These are phyloP conservation scores for Drosophila rellima DNA, from an alignment of 2,888 invertebrate species.

Conservation along the genomic window DNA sequence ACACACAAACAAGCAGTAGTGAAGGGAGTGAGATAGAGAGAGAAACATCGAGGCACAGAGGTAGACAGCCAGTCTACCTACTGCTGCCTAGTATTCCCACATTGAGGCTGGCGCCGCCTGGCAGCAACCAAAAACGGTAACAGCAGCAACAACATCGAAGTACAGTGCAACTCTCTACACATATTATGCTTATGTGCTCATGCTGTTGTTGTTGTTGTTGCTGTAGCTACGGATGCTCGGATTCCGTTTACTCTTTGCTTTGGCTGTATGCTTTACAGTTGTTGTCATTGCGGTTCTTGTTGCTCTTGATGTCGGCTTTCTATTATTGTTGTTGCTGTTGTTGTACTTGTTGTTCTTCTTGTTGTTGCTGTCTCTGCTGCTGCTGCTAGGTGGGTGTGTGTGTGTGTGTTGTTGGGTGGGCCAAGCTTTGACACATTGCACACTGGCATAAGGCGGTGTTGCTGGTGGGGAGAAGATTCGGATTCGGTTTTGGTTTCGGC, in stretches of 20 bases:
- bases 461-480: slow-evolving; percentile 3
- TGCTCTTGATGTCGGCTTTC: slow-evolving; percentile 71
- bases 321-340: slow-evolving; percentile 49
- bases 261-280: slow-evolving; percentile 69
- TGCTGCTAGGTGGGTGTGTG: slow-evolving; percentile 63
- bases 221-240: slow-evolving; percentile 64
- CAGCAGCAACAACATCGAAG: slow-evolving; percentile 47
- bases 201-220: slow-evolving; percentile 19
- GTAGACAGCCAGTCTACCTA: slow-evolving; percentile 79
- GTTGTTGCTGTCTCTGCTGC: slow-evolving; percentile 31
- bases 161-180: slow-evolving; percentile 74
- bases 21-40: slow-evolving; percentile 1
- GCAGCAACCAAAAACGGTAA: slow-evolving; percentile 62
- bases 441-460: slow-evolving; percentile 39
- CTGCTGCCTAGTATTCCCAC: slow-evolving; percentile 61
- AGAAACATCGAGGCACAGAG: slow-evolving; percentile 44
- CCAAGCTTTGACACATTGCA: slow-evolving; percentile 66
- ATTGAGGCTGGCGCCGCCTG: slow-evolving; percentile 69
- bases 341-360: slow-evolving; percentile 47
- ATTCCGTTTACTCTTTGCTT: slow-evolving; percentile 71
- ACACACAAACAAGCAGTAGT: slow-evolving; percentile 25
- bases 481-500: slow-evolving; percentile 40
- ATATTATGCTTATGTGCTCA: slow-evolving; percentile 62
- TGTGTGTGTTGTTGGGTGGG: slow-evolving; percentile 34
- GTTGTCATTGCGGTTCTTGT: slow-evolving; percentile 78